Evolutionary conservation across 2,888 invertebrate genomes (phyloP).

Genomic region (Panzeria rudis): DNA sequence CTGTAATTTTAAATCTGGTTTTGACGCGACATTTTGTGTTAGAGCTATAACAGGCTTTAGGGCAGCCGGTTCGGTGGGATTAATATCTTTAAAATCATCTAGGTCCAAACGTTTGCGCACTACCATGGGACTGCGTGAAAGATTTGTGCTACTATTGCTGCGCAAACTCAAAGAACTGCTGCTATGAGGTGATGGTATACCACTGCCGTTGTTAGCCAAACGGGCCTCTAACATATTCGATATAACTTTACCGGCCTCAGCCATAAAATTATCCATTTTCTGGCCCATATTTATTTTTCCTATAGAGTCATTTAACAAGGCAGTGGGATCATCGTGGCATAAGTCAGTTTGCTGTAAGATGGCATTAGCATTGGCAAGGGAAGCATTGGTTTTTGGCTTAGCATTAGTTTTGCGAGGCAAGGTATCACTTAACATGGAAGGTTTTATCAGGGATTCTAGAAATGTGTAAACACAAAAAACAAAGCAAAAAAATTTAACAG

Average conservation of each 20-base stretch:
- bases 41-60: constrained; percentile 78
- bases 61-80: constrained; percentile 79
- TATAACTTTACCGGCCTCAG: constrained; percentile 82
- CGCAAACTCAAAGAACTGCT: constrained; percentile 77
- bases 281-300: constrained; percentile 79
- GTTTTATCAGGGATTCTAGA: constrained; percentile 75
- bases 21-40: constrained; percentile 66
- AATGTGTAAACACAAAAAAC: constrained; percentile 69
- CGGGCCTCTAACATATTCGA: constrained; percentile 83
- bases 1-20: constrained; percentile 48
- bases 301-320: constrained; percentile 81
- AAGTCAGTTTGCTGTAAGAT: constrained; percentile 69
- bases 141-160: constrained; percentile 78
- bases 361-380: constrained; percentile 48
- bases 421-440: constrained; percentile 76
- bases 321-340: constrained; percentile 76
- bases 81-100: constrained; percentile 80
- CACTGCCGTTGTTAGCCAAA: constrained; percentile 72
- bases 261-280: constrained; percentile 81
- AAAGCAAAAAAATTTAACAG: constrained; percentile 44
- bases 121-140: constrained; percentile 80
- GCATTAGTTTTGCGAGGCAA: constrained; percentile 74
- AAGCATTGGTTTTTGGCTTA: constrained; percentile 58
- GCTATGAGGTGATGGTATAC: constrained; percentile 74
- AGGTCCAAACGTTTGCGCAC: constrained; percentile 81